These are phyloP conservation scores for Crotalus horridus DNA, from an alignment of 2,113 vertebrate genomes.

Conservation along the genomic window DNA sequence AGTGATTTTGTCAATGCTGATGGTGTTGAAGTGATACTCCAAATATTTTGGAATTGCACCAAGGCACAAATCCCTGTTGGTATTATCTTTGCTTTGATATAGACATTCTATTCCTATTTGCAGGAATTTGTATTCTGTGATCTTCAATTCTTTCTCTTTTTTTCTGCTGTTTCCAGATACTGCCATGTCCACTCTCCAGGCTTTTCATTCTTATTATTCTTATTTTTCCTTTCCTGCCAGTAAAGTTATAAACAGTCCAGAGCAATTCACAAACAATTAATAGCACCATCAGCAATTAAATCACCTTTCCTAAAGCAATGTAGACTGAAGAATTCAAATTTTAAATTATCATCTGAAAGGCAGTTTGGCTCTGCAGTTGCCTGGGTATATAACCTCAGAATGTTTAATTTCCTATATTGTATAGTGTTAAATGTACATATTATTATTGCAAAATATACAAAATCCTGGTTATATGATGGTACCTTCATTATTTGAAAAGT, in stretches of 20 bases:
- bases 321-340: neutral
- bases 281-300: neutral
- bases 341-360: neutral
- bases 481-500: slow-evolving; percentile 57
- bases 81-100: neutral
- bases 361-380: neutral
- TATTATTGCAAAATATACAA: neutral
- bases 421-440: neutral
- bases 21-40: neutral
- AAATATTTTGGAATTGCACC: neutral
- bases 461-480: neutral
- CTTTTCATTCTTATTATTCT: neutral
- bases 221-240: neutral
- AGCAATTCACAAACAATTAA: neutral
- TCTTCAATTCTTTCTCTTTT: neutral
- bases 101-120: neutral
- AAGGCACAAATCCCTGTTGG: neutral
- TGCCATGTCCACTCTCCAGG: neutral
- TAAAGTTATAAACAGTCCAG: neutral
- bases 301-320: neutral
- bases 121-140: neutral
- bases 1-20: neutral
- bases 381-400: neutral
- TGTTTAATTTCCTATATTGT: neutral
- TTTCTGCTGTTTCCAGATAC: neutral